Base-by-base conservation (phyloP, 1,140 invertebrate species). In the Lasioglossum baleicum region DNA sequence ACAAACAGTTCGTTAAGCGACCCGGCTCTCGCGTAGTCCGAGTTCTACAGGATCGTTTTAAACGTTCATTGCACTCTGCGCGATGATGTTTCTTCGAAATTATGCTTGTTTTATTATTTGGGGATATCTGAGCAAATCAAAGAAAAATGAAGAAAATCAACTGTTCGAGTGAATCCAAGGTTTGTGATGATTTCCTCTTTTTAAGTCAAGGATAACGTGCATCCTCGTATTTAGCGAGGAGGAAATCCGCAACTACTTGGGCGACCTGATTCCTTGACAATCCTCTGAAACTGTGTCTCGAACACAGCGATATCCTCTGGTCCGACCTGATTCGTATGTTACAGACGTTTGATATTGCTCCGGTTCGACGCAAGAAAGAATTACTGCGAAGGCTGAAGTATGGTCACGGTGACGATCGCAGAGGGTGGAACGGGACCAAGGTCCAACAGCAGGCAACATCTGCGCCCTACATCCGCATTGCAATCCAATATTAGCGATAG, bases 391-490 rank as follows among this genome's bases (percentile, higher is more conserved):
- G 56, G 20, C 56, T 58, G n/a, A 7, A 58, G 20, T 7, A 58
- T 8, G 56, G 20, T n/a, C 56, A 58, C 7, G 20, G 20, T 8
- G 56, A 58, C n/a, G 56, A 58, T 58, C 7, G 56, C 20, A 3
- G 56, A n/a, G 56, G 56, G 56, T n/a, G 56, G 56, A 58, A 58
- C n/a, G 56, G 56, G 56, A 58, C n/a, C 56, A 58, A 58, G 56
- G 56, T 58, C 56, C 56, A 6, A n/a, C 6, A 58, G 56, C 2
- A 58, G n/a, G 17, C 8, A 20, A 58, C 56, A 58, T 58, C 20
- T 58, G 56, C 56, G 56, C n/a, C 56, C 56, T 58, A 58, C 17
- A 58, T 58, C 51, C 51, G 51, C 13, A 53, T 53, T 17, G 51
- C 15, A 53, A 53, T 53, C 15, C 51, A 53, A 53, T 53, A 53